Evolutionary conservation across 2,888 invertebrate species (phyloP).

Genomic region (Thereva unica): DNA sequence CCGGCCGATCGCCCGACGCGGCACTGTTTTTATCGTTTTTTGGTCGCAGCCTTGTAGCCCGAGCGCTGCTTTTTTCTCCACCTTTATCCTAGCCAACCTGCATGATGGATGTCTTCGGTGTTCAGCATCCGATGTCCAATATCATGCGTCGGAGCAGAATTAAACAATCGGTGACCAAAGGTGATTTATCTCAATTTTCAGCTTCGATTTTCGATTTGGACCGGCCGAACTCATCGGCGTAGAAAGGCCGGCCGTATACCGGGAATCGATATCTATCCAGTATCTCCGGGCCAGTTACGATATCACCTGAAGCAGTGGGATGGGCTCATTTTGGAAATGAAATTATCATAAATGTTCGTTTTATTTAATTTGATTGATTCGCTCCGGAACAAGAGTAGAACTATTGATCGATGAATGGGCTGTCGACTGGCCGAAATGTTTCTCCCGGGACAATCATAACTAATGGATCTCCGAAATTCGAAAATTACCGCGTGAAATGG

Average conservation of each 20-base stretch:
- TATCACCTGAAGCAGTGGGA: conserved; percentile 8
- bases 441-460: conserved; percentile 41
- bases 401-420: conserved; percentile 30
- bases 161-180: conserved; percentile 33
- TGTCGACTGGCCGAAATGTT: conserved; percentile 36
- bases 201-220: conserved; percentile 25
- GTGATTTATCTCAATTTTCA: conserved; percentile 35
- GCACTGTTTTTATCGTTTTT: conserved; percentile 4
- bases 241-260: too few relatives aligned
- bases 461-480: conserved; percentile 40
- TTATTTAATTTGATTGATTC: conserved; percentile 42
- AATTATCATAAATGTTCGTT: conserved; percentile 42
- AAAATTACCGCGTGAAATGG: conserved; percentile 41
- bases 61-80: background rate
- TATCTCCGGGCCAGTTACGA: too few relatives aligned
- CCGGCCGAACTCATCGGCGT: background rate
- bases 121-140: too few relatives aligned
- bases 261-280: too few relatives aligned
- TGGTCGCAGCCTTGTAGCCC: background rate
- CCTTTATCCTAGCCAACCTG: conserved; percentile 21
- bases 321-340: conserved; percentile 20
- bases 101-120: conserved; percentile 19
- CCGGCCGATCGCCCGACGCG: background rate
- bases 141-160: conserved; percentile 14
- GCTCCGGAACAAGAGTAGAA: conserved; percentile 9